A percentile compares a stretch with the other conserved stretches of the same genome.
Conservation (phyloP, 1,140 invertebrate species). For the Thaumetopoea pityocampa region DNA sequence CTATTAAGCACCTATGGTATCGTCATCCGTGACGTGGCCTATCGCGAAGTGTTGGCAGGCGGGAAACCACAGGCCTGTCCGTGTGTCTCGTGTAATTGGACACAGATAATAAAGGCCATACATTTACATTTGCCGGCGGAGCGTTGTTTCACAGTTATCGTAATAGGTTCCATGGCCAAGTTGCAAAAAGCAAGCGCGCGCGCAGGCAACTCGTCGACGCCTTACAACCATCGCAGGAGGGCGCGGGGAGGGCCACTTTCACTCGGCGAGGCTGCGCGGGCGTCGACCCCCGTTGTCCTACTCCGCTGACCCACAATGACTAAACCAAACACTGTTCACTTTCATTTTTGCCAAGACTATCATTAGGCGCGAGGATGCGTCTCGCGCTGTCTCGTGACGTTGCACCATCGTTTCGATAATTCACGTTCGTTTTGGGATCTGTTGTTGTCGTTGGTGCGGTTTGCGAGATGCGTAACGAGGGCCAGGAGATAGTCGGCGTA, state of each 20-base stretch:
- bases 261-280: constrained; percentile 71
- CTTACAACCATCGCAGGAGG: constrained; percentile 48
- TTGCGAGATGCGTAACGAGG: constrained; percentile 16
- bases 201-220: constrained; percentile 52
- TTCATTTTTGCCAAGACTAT: constrained; percentile 63
- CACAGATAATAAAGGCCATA: constrained; percentile 50
- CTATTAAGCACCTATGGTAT: too few species aligned
- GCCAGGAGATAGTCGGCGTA: constrained; percentile 46
- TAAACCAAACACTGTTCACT: constrained; percentile 67
- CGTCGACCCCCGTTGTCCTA: constrained; percentile 69
- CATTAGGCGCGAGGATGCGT: constrained; percentile 61
- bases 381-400: constrained; percentile 38
- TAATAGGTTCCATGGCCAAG: constrained; percentile 69
- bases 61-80: too few species aligned
- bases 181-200: constrained; percentile 71
- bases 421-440: constrained; percentile 26
- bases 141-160: constrained; percentile 61
- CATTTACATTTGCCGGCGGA: constrained; percentile 57
- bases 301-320: constrained; percentile 69
- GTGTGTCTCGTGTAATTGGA: constrained; percentile 41
- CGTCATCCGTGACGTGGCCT: too few species aligned
- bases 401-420: constrained; percentile 43
- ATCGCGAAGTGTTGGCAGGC: too few species aligned
- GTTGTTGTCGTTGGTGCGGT: constrained; percentile 1
- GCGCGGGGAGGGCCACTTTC: constrained; percentile 64